Percentiles rank a stretch among this genome's conserved stretches.
Conservation (phyloP, 2,888 invertebrate species). For the Netelia melanura region DNA sequence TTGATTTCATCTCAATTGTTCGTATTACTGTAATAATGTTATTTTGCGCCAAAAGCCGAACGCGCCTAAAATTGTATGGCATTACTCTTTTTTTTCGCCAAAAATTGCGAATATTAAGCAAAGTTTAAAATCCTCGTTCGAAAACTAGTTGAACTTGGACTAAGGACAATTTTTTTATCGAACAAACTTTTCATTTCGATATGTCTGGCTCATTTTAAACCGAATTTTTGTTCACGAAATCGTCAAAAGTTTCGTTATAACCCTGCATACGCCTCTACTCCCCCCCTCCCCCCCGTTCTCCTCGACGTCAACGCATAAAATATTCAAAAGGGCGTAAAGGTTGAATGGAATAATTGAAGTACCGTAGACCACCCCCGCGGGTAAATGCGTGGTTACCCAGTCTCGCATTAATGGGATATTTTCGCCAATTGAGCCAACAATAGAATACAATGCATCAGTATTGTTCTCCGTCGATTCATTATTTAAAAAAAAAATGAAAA, state of each 20-base stretch:
- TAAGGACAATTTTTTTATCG: background rate
- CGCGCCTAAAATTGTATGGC: background rate
- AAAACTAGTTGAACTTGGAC: background rate
- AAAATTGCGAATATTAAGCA: background rate
- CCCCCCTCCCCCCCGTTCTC: background rate
- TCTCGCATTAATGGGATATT: slow-evolving; percentile 26
- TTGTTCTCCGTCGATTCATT: slow-evolving; percentile 56
- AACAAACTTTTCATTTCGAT: background rate
- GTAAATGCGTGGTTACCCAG: background rate
- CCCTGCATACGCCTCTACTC: background rate
- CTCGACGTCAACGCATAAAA: background rate
- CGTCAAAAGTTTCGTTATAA: too few relatives aligned
- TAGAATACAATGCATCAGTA: slow-evolving; percentile 15
- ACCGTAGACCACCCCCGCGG: background rate
- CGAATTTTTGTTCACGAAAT: too few relatives aligned
- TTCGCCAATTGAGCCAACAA: slow-evolving; percentile 34
- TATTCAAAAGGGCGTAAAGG: background rate
- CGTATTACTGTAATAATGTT: background rate
- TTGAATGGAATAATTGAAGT: slow-evolving; percentile 34
- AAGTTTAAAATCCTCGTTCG: background rate
- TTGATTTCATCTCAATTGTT: background rate
- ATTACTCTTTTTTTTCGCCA: background rate
- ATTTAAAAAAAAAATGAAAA: slow-evolving; percentile 13
- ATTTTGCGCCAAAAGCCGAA: background rate
- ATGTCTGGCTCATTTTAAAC: too few relatives aligned